Conservation (phyloP, 2,113 vertebrate species). For the Tetrao urogallus region DNA sequence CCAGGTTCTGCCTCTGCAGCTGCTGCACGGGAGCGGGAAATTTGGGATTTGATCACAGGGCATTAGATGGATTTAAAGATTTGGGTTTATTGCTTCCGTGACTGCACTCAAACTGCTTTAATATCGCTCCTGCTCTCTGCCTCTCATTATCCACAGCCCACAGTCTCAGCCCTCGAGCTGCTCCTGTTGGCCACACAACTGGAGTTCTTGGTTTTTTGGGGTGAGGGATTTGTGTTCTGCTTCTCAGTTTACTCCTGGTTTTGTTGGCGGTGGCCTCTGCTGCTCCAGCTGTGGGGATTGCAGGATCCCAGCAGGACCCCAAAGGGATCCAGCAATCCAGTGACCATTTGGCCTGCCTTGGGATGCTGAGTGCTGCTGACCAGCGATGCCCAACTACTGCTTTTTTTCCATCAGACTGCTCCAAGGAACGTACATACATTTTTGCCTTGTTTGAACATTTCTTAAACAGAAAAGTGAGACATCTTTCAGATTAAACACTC, state of each 20-base stretch:
- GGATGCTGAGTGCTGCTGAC: background rate
- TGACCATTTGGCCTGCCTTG: background rate
- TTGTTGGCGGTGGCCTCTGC: background rate
- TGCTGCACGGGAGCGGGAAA: background rate
- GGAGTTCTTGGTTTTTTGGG: background rate
- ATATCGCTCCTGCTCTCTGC: background rate
- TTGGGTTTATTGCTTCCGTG: background rate
- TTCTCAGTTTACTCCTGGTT: background rate
- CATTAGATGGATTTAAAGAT: constrained; percentile 36
- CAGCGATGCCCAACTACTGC: background rate
- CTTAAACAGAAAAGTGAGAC: background rate
- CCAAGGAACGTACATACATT: rapidly evolving
- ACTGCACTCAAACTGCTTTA: constrained; percentile 13
- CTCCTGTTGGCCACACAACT: background rate
- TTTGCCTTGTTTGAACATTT: background rate
- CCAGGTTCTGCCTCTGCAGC: background rate
- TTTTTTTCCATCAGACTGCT: rapidly evolving
- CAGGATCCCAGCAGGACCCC: background rate
- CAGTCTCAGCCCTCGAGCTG: background rate
- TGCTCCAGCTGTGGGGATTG: background rate
- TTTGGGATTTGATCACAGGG: constrained; percentile 25
- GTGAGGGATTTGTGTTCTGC: background rate
- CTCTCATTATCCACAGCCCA: rapidly evolving
- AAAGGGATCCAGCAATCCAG: background rate
- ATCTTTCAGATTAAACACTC: background rate